A percentile compares a stretch with the other conserved stretches of the same genome.
These are phyloP conservation scores for Ischnus inquisitorius DNA, from an alignment of 2,888 invertebrate species.

Conservation along the genomic window DNA sequence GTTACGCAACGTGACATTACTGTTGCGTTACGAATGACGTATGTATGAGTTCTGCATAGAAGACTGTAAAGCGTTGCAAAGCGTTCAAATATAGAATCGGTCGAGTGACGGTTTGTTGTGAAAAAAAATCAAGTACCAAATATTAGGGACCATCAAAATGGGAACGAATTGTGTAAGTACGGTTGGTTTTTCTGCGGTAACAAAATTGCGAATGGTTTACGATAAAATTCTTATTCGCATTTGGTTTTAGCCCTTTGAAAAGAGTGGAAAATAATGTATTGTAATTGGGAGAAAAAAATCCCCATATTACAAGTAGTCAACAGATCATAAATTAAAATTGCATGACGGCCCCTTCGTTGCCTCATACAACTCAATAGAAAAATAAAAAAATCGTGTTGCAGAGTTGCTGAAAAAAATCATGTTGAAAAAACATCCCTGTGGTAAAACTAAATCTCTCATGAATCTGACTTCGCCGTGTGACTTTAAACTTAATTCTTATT, in stretches of 20 bases:
- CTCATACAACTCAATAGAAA: not conserved
- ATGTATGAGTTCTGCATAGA: constrained; percentile 22
- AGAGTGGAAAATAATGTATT: no score
- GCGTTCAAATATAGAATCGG: not conserved
- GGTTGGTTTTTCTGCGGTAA: no score
- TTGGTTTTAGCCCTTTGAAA: no score
- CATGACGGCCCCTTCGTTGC: not conserved
- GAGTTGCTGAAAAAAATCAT: not conserved
- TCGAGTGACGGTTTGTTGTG: not conserved
- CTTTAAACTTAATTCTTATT: not conserved
- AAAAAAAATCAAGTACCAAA: not conserved
- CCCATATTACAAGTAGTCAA: no score
- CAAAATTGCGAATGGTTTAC: no score
- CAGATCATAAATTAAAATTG: no score
- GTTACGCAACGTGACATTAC: constrained; percentile 71
- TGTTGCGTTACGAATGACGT: constrained; percentile 59
- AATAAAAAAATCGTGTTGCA: no score
- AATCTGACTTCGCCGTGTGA: no score
- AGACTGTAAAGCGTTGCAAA: not conserved
- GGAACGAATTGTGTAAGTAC: not conserved
- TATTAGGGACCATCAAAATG: not conserved
- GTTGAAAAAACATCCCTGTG: no score
- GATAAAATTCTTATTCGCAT: no score
- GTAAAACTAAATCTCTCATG: no score
- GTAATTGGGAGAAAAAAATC: no score